These are phyloP conservation scores for Pycnomerus fuliginosus DNA, from an alignment of 2,888 invertebrate species.

Conservation along the genomic window DNA sequence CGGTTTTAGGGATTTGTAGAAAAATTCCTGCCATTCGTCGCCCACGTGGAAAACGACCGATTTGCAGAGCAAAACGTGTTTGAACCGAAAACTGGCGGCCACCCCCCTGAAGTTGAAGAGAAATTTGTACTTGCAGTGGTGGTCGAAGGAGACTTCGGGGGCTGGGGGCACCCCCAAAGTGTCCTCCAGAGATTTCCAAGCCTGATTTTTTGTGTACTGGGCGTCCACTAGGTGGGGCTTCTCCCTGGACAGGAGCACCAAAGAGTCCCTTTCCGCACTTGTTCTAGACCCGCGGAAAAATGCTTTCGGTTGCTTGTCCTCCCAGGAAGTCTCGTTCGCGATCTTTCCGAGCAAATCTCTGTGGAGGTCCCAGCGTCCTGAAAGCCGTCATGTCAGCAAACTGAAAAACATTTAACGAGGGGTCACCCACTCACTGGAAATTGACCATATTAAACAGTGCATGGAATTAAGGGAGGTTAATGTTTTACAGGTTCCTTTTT, in stretches of 20 bases:
- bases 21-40: constrained; percentile 93
- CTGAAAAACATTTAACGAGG: too few relatives aligned
- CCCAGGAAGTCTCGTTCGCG: constrained; percentile 75
- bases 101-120: constrained; percentile 96
- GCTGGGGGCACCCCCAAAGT: constrained; percentile 84
- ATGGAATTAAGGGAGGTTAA: too few relatives aligned
- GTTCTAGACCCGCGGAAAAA: constrained; percentile 97
- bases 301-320: constrained; percentile 65
- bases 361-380: constrained; percentile 88
- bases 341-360: constrained; percentile 57
- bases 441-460: too few relatives aligned
- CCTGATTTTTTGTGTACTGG: constrained; percentile 96
- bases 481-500: too few relatives aligned
- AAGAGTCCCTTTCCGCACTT: constrained; percentile 83
- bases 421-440: too few relatives aligned
- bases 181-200: constrained; percentile 92
- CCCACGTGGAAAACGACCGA: constrained; percentile 94
- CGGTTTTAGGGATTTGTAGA: constrained; percentile 84
- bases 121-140: constrained; percentile 91
- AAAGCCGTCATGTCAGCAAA: too few relatives aligned
- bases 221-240: constrained; percentile 82
- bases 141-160: constrained; percentile 81
- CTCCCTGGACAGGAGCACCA: constrained; percentile 77
- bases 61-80: constrained; percentile 90
- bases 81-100: constrained; percentile 95